phyloP scores from a whole-genome alignment of 2,797 vertebrate genomes.

The Pyrocephalus nanus region DNA sequence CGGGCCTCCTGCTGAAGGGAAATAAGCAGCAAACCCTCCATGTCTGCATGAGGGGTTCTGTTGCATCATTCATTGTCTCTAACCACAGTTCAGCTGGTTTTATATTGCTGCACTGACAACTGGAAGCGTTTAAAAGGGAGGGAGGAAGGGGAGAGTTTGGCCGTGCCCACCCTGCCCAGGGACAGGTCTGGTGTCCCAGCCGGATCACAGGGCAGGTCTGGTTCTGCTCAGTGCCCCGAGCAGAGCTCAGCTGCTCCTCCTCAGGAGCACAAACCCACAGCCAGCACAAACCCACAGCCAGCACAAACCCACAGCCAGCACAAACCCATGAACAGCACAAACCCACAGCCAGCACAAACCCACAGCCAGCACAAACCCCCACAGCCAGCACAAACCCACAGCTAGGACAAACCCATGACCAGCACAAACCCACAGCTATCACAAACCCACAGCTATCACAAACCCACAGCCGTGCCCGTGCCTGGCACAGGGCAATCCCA shows the following conservation, averaged over 20 bases:
- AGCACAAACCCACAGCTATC: background rate
- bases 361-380: background rate
- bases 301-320: background rate
- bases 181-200: background rate
- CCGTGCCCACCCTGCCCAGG: background rate
- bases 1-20: slow-evolving; percentile 45
- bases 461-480: background rate
- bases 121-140: slow-evolving; percentile 10
- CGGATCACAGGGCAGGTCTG: background rate
- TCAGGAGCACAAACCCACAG: background rate
- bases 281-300: background rate
- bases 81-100: slow-evolving; percentile 34
- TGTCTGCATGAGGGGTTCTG: slow-evolving; percentile 27
- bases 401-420: too few species aligned
- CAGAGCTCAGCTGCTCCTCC: background rate
- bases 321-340: background rate
- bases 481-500: background rate
- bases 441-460: background rate
- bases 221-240: background rate
- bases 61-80: slow-evolving; percentile 50
- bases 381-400: too few species aligned
- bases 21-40: slow-evolving; percentile 29
- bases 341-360: background rate
- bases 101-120: background rate
- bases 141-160: background rate